A percentile compares a stretch with the other conserved stretches of the same genome.
Conservation (phyloP, 2,797 vertebrate species). For the Coilia nasus region DNA sequence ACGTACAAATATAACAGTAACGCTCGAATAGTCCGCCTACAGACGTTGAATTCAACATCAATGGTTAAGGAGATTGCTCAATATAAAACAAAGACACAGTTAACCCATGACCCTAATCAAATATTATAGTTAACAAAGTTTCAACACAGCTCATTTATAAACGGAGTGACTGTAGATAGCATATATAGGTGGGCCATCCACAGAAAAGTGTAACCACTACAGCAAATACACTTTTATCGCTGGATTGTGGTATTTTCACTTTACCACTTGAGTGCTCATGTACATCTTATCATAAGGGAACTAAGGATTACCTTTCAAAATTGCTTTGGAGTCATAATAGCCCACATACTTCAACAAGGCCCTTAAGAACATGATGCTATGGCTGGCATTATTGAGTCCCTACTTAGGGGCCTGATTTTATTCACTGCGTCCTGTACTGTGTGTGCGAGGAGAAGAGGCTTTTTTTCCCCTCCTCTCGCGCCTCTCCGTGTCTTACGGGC, state of each 20-base stretch:
- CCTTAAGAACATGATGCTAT: slow-evolving; percentile 16
- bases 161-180: no score
- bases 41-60: no score
- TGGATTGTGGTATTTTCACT: slow-evolving; percentile 8
- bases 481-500: slow-evolving; percentile 73
- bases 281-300: slow-evolving; percentile 13
- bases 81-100: no score
- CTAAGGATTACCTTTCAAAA: slow-evolving; percentile 17
- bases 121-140: no score
- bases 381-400: slow-evolving; percentile 1
- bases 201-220: no score
- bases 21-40: no score
- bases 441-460: neutral
- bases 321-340: slow-evolving; percentile 16
- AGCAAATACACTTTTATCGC: neutral
- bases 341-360: slow-evolving; percentile 14
- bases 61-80: no score
- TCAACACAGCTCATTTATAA: no score
- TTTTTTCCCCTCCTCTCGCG: neutral
- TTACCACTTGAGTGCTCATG: slow-evolving; percentile 15
- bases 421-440: neutral
- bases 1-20: neutral
- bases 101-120: no score
- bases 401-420: neutral
- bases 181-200: no score